phyloP scores from a whole-genome alignment of 2,888 invertebrate species.

The Raillietiella orientalis region DNA sequence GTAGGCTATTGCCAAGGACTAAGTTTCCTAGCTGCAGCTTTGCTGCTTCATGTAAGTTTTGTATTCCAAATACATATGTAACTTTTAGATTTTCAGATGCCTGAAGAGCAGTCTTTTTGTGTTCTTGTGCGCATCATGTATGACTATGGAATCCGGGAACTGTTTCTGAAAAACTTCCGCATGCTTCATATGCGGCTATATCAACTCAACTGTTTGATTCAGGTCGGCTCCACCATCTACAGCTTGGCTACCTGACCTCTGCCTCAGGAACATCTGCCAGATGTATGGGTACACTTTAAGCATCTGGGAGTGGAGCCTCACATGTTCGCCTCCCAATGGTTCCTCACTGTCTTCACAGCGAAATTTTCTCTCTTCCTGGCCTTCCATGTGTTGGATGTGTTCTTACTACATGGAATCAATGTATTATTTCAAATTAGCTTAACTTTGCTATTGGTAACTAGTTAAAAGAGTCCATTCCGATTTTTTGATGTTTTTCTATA shows the following conservation, averaged over 20 bases:
- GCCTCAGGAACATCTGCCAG: conserved; percentile 15
- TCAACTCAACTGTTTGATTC: conserved; percentile 71
- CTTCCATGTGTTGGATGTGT: conserved; percentile 88
- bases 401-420: conserved; percentile 72
- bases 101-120: conserved; percentile 96
- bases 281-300: conserved; percentile 16
- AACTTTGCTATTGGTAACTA: conserved; percentile 47
- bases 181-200: conserved; percentile 75
- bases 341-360: conserved; percentile 94
- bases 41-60: conserved; percentile 63
- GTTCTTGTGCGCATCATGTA: conserved; percentile 89
- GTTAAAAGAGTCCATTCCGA: neutral
- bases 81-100: conserved; percentile 51
- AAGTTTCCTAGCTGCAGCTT: conserved; percentile 83
- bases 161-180: conserved; percentile 76
- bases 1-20: conserved; percentile 97
- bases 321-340: conserved; percentile 99
- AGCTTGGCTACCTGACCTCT: neutral
- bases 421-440: conserved; percentile 86
- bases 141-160: conserved; percentile 65
- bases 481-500: conserved; percentile 2
- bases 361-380: conserved; percentile 89
- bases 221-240: conserved; percentile 19
- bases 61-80: neutral
- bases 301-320: conserved; percentile 70